Percentiles rank a stretch among this genome's conserved stretches.
phyloP scores from a whole-genome alignment of 1,140 invertebrate genomes.

The Contarinia nasturtii region DNA sequence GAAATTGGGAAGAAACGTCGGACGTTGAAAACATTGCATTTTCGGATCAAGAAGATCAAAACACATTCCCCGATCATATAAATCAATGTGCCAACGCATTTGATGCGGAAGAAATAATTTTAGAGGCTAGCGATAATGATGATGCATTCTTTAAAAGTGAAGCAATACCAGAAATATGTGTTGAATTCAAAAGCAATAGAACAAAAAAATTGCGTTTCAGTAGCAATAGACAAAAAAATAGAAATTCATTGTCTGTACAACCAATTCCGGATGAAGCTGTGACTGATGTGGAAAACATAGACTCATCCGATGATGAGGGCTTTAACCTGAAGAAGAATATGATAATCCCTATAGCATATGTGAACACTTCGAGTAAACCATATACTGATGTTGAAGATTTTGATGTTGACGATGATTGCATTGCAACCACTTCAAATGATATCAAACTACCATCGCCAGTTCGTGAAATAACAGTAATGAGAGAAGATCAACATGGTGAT shows the following conservation, averaged over 20 bases:
- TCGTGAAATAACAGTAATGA: slow-evolving; percentile 26
- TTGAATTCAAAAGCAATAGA: slow-evolving; percentile 1
- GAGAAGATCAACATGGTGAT: slow-evolving; percentile 25
- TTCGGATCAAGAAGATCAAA: slow-evolving; percentile 10
- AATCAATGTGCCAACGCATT: slow-evolving; percentile 3
- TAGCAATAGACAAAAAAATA: background rate
- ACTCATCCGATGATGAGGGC: slow-evolving; percentile 24
- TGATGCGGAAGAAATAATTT: slow-evolving; percentile 2
- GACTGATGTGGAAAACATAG: slow-evolving; percentile 29
- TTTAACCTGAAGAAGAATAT: slow-evolving; percentile 8
- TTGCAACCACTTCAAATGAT: slow-evolving; percentile 8
- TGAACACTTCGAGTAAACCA: slow-evolving; percentile 14
- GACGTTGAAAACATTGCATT: slow-evolving; percentile 18
- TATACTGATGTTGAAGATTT: slow-evolving; percentile 25
- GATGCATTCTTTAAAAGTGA: background rate
- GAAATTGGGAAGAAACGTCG: slow-evolving; percentile 5
- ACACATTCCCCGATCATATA: background rate
- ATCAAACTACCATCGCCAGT: slow-evolving; percentile 23
- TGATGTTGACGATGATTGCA: slow-evolving; percentile 16
- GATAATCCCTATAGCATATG: slow-evolving; percentile 9
- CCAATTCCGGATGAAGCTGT: slow-evolving; percentile 14
- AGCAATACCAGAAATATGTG: background rate
- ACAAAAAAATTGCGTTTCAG: background rate
- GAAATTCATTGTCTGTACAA: slow-evolving; percentile 9
- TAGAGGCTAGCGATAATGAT: slow-evolving; percentile 3